Evolutionary conservation across 2,797 vertebrate species (phyloP).

Genomic region (Oryzias sinensis): DNA sequence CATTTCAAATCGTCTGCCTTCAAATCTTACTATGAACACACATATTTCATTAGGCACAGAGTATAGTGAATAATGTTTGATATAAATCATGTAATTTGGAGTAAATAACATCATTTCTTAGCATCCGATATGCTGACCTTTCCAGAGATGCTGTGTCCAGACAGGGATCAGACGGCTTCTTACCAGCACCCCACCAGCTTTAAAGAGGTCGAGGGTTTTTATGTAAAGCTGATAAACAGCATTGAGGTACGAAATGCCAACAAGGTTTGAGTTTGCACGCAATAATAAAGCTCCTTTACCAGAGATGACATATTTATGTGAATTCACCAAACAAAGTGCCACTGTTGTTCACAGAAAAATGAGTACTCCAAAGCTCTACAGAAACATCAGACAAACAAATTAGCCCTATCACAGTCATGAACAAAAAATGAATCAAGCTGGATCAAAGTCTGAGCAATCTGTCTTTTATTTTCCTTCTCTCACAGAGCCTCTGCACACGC

Average conservation of each 20-base stretch:
- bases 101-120: neutral
- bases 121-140: neutral
- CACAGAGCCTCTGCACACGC: constrained; percentile 5
- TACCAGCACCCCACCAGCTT: constrained; percentile 3
- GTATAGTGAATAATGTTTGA: neutral
- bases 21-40: neutral
- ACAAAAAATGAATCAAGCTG: constrained; percentile 14
- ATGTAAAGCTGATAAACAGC: constrained; percentile 7
- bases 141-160: neutral
- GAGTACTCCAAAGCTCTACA: too few relatives aligned
- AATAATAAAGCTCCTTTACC: constrained; percentile 11
- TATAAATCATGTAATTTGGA: constrained; percentile 2
- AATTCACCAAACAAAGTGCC: constrained; percentile 30
- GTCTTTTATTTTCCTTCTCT: constrained; percentile 17
- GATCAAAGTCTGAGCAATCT: constrained; percentile 45
- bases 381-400: constrained; percentile 22
- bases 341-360: constrained; percentile 21
- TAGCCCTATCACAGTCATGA: constrained; percentile 13
- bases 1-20: neutral
- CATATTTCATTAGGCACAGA: neutral
- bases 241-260: neutral
- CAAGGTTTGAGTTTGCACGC: neutral
- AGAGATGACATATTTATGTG: neutral
- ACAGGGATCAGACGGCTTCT: constrained; percentile 3
- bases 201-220: constrained; percentile 5